Percentiles rank a stretch among this genome's conserved stretches.
phyloP scores from a whole-genome alignment of 2,797 vertebrate genomes.

The Phaenicophaeus curvirostris region DNA sequence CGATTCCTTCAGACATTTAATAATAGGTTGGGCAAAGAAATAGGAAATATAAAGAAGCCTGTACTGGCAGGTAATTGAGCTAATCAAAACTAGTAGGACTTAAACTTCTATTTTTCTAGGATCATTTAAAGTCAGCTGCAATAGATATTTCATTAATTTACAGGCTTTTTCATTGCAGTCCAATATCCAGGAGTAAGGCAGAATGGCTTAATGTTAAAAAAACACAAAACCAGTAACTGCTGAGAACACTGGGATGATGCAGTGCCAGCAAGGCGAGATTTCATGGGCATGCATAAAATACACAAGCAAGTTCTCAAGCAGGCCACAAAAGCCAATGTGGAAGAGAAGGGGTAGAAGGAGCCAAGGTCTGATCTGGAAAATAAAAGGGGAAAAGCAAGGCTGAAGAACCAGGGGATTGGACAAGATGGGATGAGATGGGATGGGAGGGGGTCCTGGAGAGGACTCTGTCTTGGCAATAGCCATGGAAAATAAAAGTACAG shows the following conservation, averaged over 20 bases:
- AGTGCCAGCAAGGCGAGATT: neutral
- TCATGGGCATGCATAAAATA: neutral
- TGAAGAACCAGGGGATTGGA: conserved; percentile 55
- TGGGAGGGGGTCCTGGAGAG: conserved; percentile 79
- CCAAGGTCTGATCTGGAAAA: conserved; percentile 69
- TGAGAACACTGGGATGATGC: neutral
- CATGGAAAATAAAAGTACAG: conserved; percentile 81
- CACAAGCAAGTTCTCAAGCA: conserved; percentile 40
- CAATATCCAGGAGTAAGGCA: conserved; percentile 32
- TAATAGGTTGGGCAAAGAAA: conserved; percentile 69
- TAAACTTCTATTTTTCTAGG: neutral
- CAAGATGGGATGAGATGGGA: conserved; percentile 40
- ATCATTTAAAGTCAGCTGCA: conserved; percentile 40
- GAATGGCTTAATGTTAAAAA: conserved; percentile 3
- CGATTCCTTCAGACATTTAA: conserved; percentile 69
- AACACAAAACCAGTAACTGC: neutral
- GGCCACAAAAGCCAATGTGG: conserved; percentile 50
- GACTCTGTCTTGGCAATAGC: conserved; percentile 76
- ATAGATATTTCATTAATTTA: conserved; percentile 39
- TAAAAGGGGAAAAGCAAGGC: conserved; percentile 57
- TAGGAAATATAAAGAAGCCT: conserved; percentile 68
- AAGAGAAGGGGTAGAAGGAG: conserved; percentile 41
- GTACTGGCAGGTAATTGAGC: conserved; percentile 52
- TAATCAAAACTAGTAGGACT: conserved; percentile 41
- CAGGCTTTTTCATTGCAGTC: conserved; percentile 28